Evolutionary conservation across 2,888 invertebrate species (phyloP).

Genomic region (Cerastoderma edule): DNA sequence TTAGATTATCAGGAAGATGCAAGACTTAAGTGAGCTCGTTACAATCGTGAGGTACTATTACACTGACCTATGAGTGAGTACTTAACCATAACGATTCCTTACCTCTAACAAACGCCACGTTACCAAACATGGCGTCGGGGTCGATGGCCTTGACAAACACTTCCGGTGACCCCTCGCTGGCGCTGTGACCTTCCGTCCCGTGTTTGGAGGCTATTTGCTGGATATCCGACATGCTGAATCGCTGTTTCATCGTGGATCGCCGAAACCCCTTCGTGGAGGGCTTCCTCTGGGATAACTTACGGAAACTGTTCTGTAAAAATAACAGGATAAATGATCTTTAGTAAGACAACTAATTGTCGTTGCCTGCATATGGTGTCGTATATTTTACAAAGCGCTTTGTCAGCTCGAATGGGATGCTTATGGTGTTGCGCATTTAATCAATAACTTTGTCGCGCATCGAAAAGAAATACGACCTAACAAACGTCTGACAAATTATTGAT

Average conservation of each 20-base stretch:
- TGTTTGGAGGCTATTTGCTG: constrained; percentile 28
- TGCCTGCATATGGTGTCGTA: too few relatives aligned
- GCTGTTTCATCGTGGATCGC: constrained; percentile 27
- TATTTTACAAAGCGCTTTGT: too few relatives aligned
- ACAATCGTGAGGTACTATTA: too few relatives aligned
- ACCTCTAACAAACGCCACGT: constrained; percentile 76
- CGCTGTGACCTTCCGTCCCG: not conserved
- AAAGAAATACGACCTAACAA: too few relatives aligned
- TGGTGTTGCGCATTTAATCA: too few relatives aligned
- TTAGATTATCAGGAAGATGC: too few relatives aligned
- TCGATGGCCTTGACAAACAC: constrained; percentile 50
- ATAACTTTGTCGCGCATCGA: too few relatives aligned
- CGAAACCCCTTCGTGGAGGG: constrained; percentile 53
- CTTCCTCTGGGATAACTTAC: constrained; percentile 66
- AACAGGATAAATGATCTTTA: not conserved
- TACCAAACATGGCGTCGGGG: constrained; percentile 73
- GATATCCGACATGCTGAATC: constrained; percentile 20
- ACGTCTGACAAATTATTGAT: too few relatives aligned
- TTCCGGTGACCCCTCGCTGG: constrained; percentile 47
- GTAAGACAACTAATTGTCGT: not conserved
- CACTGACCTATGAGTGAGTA: too few relatives aligned
- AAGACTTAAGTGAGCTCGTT: too few relatives aligned
- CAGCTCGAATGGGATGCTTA: too few relatives aligned
- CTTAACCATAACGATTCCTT: not conserved
- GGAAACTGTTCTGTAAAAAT: constrained; percentile 69